phyloP scores from a whole-genome alignment of 2,113 vertebrate species.

The Trematomus loennbergii region DNA sequence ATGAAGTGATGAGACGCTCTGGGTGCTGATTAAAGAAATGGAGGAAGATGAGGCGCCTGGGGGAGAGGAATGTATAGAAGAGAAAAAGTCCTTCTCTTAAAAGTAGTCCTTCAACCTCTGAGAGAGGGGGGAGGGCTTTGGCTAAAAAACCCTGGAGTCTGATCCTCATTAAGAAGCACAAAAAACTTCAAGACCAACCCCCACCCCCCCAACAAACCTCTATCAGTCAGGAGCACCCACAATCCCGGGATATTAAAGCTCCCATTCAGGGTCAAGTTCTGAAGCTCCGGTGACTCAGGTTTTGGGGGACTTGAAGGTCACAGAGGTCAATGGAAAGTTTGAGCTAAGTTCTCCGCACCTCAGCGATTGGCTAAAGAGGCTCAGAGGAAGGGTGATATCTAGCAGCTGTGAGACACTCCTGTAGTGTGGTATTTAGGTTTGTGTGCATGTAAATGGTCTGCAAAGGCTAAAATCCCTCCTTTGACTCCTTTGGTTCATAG shows the following conservation, averaged over 20 bases:
- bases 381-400: constrained; percentile 28
- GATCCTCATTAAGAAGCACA: constrained; percentile 79
- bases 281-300: constrained; percentile 50
- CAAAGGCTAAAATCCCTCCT: no score
- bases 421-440: no score
- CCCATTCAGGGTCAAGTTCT: constrained; percentile 66
- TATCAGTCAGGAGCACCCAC: constrained; percentile 77
- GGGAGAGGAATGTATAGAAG: constrained; percentile 24
- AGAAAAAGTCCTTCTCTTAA: constrained; percentile 31
- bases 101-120: constrained; percentile 52
- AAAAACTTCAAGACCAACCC: constrained; percentile 76
- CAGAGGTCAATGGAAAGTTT: constrained; percentile 62
- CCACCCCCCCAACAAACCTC: constrained; percentile 29
- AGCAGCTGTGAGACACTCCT: constrained; percentile 38
- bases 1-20: not conserved
- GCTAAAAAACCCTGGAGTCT: constrained; percentile 58
- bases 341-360: constrained; percentile 57
- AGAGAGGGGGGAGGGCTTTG: constrained; percentile 28
- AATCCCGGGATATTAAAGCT: constrained; percentile 74
- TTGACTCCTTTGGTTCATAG: no score
- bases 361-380: constrained; percentile 45
- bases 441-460: no score
- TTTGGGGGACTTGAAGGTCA: constrained; percentile 48
- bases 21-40: constrained; percentile 61
- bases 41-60: not conserved